Conservation (phyloP, 2,113 vertebrate species). For the Phylloscopus trochilus region DNA sequence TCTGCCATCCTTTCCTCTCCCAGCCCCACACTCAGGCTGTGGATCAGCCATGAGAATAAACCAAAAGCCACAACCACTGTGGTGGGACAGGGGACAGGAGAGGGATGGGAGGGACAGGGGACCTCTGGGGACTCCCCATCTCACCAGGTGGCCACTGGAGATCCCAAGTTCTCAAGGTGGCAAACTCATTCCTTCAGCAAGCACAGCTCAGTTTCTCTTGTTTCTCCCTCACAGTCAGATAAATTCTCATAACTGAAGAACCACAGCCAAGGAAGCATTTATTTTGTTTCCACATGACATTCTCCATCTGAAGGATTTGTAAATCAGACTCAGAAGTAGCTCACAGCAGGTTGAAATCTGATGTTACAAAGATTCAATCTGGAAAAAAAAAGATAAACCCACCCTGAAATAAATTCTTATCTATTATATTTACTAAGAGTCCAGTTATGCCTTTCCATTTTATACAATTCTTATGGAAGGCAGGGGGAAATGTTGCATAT, state of each 20-base stretch:
- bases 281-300: neutral
- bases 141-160: neutral
- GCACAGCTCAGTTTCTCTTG: neutral
- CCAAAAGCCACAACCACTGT: neutral
- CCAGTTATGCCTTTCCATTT: neutral
- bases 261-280: neutral
- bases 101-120: neutral
- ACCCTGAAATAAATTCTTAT: neutral
- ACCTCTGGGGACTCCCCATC: neutral
- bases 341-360: neutral
- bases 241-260: neutral
- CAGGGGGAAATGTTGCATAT: neutral
- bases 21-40: neutral
- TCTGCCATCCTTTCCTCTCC: neutral
- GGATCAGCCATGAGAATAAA: neutral
- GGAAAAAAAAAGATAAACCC: neutral
- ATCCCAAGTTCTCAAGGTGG: neutral
- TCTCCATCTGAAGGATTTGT: neutral
- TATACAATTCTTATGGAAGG: neutral
- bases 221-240: neutral
- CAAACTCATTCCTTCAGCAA: neutral
- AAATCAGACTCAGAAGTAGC: neutral
- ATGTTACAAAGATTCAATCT: neutral
- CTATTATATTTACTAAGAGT: neutral
- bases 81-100: neutral